Base-by-base conservation (phyloP, 2,888 invertebrate species). In the Ochropacha duplaris region DNA sequence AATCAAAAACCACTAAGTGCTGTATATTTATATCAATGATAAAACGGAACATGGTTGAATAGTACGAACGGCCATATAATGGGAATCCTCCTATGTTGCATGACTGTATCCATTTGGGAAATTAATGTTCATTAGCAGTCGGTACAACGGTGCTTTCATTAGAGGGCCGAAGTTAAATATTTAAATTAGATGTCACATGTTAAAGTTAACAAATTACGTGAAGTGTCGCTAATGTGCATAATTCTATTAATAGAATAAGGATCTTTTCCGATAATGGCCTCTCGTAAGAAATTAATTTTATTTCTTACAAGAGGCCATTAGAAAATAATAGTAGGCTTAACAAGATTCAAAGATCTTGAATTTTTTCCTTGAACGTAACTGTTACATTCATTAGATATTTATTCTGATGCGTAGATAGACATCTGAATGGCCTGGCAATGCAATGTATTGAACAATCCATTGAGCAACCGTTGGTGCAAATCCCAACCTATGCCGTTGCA, bases 111-210 rank as follows among this genome's bases (percentile, higher is more conserved):
- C 76, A 81, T 81, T 81, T 72, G 68, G 75, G 64, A 74, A 79
- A 80, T 79, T 77, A 79, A 73, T 75, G 76, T 71, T 78, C 68
- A 74, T 81, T 79, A 77, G 68, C 67, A 73, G 62, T 69, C 68
- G 57, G 64, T 64, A 71, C 60, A 72, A 56, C 63, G 66, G 67
- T 65, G 66, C 68, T 72, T 72, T 72, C 71, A 71, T 76, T 75
- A 72, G 68, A 65, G 67, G 72, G 67, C 59, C 66, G 63, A 68
- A 73, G 74, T 72, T 72, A 69, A 76, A 75, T 74, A 78, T 79
- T 76, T 67, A 74, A 77, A 78, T 78, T 74, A 74, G 71, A 73
- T 65, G 65, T 62, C 62, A 55, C 57, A 59, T 68, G 68, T 65
- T 68, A 66, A 64, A 67, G 54, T 66, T 61, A 64, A 65, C 64